phyloP scores from a whole-genome alignment of 2,113 vertebrate genomes.

The Mungos mungo region DNA sequence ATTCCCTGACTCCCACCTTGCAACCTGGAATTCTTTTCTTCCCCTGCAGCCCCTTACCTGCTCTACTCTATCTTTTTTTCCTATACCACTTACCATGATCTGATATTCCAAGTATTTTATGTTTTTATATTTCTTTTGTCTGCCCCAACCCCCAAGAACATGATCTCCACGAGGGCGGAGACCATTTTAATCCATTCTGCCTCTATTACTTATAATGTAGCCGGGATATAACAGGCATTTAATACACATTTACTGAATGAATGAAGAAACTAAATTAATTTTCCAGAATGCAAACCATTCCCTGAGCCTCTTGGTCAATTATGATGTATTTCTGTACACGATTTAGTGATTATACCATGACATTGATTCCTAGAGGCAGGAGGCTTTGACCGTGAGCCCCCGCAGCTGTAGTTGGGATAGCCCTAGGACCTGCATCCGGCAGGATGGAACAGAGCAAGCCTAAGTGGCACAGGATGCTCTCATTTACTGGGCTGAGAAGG shows the following conservation, averaged over 20 bases:
- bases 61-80: neutral
- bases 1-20: fast-evolving
- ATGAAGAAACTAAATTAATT: neutral
- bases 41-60: too few species aligned
- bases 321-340: neutral
- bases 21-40: neutral
- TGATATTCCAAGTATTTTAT: neutral
- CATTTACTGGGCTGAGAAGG: neutral
- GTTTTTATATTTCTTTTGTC: neutral
- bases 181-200: neutral
- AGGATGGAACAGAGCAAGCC: neutral
- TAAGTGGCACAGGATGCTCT: fast-evolving
- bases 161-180: neutral
- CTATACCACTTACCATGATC: neutral
- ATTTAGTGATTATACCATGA: neutral
- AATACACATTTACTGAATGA: neutral
- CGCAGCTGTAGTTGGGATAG: too few species aligned
- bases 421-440: fast-evolving
- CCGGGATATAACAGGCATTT: neutral
- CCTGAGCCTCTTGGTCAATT: neutral
- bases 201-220: neutral
- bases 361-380: neutral
- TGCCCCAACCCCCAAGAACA: neutral
- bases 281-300: neutral
- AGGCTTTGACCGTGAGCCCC: neutral